phyloP scores from a whole-genome alignment of 2,888 invertebrate species.

The Ennomos fuscantarius region DNA sequence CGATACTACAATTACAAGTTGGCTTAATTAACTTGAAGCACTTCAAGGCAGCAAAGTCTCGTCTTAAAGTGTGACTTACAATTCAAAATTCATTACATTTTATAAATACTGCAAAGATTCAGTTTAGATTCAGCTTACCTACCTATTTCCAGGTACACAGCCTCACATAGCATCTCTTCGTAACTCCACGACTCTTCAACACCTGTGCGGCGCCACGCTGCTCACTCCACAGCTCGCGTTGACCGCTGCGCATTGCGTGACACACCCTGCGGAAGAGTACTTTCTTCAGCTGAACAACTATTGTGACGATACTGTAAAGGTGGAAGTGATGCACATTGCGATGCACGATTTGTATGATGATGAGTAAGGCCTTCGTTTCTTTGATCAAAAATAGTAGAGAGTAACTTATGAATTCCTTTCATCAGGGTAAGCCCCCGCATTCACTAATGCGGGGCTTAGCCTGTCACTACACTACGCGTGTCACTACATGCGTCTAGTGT shows the following conservation, averaged over 20 bases:
- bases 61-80: no score
- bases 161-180: conserved; percentile 66
- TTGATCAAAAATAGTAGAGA: background rate
- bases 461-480: no score
- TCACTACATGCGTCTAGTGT: no score
- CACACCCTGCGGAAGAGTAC: conserved; percentile 49
- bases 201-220: conserved; percentile 70
- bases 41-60: no score
- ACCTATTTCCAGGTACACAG: conserved; percentile 55
- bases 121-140: background rate
- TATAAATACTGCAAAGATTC: no score
- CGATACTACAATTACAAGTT: no score
- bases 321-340: conserved; percentile 57
- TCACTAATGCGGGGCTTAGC: no score
- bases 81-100: no score
- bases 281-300: conserved; percentile 63
- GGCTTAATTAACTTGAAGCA: no score
- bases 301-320: conserved; percentile 45
- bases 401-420: no score
- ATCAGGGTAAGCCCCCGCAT: no score
- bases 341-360: conserved; percentile 62
- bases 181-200: conserved; percentile 54
- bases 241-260: conserved; percentile 76
- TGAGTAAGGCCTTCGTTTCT: conserved; percentile 56
- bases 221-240: conserved; percentile 59